Evolutionary conservation across 1,140 invertebrate species (phyloP), one percentile per base, ranked within the genome.

Genomic region (Adoxophyes honmai): DNA sequence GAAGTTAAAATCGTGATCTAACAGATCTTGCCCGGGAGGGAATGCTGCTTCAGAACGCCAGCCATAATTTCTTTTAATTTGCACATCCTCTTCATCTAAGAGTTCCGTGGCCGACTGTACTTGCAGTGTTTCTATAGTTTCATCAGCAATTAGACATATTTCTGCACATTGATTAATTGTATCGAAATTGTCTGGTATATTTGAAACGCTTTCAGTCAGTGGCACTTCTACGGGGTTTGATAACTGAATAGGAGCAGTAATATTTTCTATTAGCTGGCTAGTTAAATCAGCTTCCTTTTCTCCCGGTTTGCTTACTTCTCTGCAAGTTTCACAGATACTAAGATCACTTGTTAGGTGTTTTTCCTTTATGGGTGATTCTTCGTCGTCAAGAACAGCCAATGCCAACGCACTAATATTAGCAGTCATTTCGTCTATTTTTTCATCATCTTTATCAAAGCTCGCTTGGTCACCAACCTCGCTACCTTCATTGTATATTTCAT

Each of bases 161-260:
- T 78, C 76, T 54, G 58, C 68, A 57, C 72, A 74, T 10, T 77
- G 73, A 38, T 68, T 48, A 6, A 13, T 56, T 8, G 57, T 52
- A 53, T 73, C 64, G 39, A 73, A 68, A 16, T 65, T 63, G 34
- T 57, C 35, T 21, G 13, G 51, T 38, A 66, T 68, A 16, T 61
- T 52, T 36, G 39, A 34, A 57, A 58, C 55, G n/a, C 35, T 62
- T 48, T 68, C 75, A 4, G 68, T 60, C 7, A 80, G 34, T 9
- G 70, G 67, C 8, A 64, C 77, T 68, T 78, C 79, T 35, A 88
- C 83, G 1, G 85, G 76, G 62, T 88, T 84, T 4, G 68, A 74
- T 4, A 88, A 60, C 55, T 88, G 83, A 56, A 88, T 84, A 0
- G 81, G 82, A 0, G 86, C 70, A 34, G 72, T 86, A n/a, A 88